These are phyloP conservation scores for Battus philenor DNA, from an alignment of 1,140 invertebrate genomes.

Conservation along the genomic window DNA sequence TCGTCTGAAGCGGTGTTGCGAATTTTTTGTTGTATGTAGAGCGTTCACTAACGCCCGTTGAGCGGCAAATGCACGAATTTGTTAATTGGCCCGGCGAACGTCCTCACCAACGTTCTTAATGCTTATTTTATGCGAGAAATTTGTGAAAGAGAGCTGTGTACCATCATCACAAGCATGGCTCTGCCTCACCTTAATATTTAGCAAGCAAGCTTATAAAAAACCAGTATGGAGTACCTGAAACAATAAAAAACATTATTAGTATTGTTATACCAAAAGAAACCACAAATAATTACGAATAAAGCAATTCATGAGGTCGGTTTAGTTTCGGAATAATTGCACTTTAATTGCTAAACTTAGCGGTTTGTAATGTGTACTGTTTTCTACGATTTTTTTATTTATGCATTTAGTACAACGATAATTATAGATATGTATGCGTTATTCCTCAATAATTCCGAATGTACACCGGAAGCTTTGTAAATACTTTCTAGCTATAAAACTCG, in stretches of 20 bases:
- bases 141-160: slow-evolving; percentile 17
- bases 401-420: no score
- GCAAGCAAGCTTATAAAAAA: slow-evolving; percentile 11
- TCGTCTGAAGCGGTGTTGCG: slow-evolving; percentile 4
- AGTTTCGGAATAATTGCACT: slow-evolving; percentile 39
- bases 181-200: slow-evolving; percentile 31
- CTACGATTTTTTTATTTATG: no score
- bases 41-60: slow-evolving; percentile 18
- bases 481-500: no score
- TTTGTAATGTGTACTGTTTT: no score
- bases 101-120: slow-evolving; percentile 22
- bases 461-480: no score
- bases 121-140: slow-evolving; percentile 22
- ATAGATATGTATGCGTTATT: no score
- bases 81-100: slow-evolving; percentile 22
- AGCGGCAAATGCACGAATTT: slow-evolving; percentile 19
- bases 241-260: slow-evolving; percentile 21
- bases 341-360: no score
- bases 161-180: no score
- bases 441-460: no score
- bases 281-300: slow-evolving; percentile 26
- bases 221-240: slow-evolving; percentile 34
- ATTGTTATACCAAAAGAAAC: slow-evolving; percentile 15
- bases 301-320: slow-evolving; percentile 41
- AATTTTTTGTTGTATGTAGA: slow-evolving; percentile 23